Base-by-base conservation (phyloP, 2,113 vertebrate genomes). In the Dascyllus trimaculatus region DNA sequence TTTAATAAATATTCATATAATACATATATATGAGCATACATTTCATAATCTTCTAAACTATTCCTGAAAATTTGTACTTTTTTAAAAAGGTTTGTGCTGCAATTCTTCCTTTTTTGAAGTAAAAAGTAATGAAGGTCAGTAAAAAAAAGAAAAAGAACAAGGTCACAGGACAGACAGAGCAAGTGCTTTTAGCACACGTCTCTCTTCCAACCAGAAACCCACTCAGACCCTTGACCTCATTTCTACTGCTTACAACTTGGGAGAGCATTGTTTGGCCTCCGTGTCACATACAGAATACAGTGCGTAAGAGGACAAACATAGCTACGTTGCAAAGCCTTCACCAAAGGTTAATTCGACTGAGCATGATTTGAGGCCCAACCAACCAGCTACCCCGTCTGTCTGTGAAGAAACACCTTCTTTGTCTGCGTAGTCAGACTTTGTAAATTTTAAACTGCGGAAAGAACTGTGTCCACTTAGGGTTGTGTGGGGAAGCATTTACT, bases 371-470 rank as follows among this genome's bases (percentile, higher is more conserved):
- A 81, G 22, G 24, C 43, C 18, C 21, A 43, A 22, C 18, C 11
- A 25, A 24, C 52, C 52, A 11, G 46, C 18, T 22, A 19, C 13
- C 8, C 10, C 14, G 49, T 48, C 62, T 48, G 3, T 29, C 13
- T 60, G 62, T 43, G 69, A 11, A 57, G 32, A n/a, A 52, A 13
- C 19, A 60, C 2, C 35, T 22, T 32, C 24, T 64, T 11, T 43
- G 48, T 78, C 46, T 4, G 35, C 46, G 45, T 29, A 38, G 24
- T 3, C 29, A 26, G 8, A 76, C 53, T 81, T 81, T 76, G 51
- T 25, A 65, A 58, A 24, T 32, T 29, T 25, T 38, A 32, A 48
- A 29, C 38, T 64, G 14, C 26, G 8, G 46, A 25, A 40, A 43
- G 22, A 43, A 21, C 8, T 32, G 40, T 22, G 24, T 65, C 38